A percentile compares a stretch with the other conserved stretches of the same genome.
Evolutionary conservation across 53 echinoderm and acorn worm species (phyloP).

Genomic region (Apostichopus leukothele): DNA sequence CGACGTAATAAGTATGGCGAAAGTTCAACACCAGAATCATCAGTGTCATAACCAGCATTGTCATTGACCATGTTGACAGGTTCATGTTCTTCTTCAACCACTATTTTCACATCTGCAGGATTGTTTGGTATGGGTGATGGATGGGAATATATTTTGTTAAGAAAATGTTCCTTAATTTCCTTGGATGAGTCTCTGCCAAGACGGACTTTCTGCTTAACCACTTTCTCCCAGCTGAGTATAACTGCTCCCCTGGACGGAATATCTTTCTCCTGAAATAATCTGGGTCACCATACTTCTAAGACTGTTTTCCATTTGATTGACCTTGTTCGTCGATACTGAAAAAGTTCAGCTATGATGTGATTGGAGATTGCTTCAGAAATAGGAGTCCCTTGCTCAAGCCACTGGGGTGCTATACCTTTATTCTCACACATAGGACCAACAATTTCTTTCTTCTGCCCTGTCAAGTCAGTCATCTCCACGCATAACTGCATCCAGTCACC

Average conservation of each 20-base stretch:
- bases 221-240: constrained; percentile 47
- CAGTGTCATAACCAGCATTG: no score
- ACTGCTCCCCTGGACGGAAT: constrained; percentile 48
- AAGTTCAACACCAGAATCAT: no score
- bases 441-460: no score
- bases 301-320: constrained; percentile 48
- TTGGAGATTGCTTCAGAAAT: no score
- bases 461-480: no score
- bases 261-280: constrained; percentile 49
- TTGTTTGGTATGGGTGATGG: background rate
- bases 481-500: no score
- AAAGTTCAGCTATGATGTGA: background rate
- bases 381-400: no score
- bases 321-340: background rate
- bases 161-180: no score
- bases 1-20: no score
- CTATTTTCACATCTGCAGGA: background rate
- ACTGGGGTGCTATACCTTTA: no score
- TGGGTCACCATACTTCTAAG: constrained; percentile 40
- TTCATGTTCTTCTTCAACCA: background rate
- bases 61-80: no score
- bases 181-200: background rate
- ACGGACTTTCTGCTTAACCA: background rate
- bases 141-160: background rate
- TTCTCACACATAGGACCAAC: no score